Evolutionary conservation across 30 jellyfish, hydroid and myxozoan genomes (phyloP), one percentile per base, ranked within the genome.

Genomic region (Hydra vulgaris): DNA sequence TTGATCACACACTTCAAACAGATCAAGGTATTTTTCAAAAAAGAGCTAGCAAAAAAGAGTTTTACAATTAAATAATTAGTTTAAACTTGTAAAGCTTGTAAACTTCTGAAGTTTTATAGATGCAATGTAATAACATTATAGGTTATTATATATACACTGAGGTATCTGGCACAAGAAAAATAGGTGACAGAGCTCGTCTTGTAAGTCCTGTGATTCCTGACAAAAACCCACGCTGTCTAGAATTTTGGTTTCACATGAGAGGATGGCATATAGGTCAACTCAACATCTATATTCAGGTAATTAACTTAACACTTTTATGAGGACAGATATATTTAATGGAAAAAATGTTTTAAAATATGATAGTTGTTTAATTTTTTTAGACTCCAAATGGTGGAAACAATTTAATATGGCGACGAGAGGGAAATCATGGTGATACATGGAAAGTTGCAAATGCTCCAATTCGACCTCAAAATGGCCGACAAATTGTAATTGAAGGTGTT

Each of bases 221-320:
- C 19, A 74, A 54, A 23, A 80, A 75, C 27, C 88, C 98, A 21
- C 76, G 75, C 76, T 91, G 98, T 54, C 83, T 91, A 19, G 92
- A 86, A 40, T 91, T 91, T 72, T 91, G 98, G 98, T 91, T 80
- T 72, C 98, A 91, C 78, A 86, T 91, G 98, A 56, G 72, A 7
- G 98, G 98, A 16, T 81, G 71, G 25, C 96, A 86, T 61, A 79
- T 88, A 72, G 98, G 98, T 7, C 74, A 87, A 0, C 83, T 91
- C 19, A 91, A 87, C 55, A 92, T 91, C 22, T 91, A 91, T 74
- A 71, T 88, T 53, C 83, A 82, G 95, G 98, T 91, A 24, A 19
- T 87, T n/a, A 3, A 56, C n/a, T 56, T 56, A 56, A 15, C n/a
- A n/a, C n/a, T n/a, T n/a, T n/a, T n/a, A n/a, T n/a, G n/a, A n/a